Evolutionary conservation across 2,113 vertebrate species (phyloP).

Genomic region (Hippocampus zosterae): DNA sequence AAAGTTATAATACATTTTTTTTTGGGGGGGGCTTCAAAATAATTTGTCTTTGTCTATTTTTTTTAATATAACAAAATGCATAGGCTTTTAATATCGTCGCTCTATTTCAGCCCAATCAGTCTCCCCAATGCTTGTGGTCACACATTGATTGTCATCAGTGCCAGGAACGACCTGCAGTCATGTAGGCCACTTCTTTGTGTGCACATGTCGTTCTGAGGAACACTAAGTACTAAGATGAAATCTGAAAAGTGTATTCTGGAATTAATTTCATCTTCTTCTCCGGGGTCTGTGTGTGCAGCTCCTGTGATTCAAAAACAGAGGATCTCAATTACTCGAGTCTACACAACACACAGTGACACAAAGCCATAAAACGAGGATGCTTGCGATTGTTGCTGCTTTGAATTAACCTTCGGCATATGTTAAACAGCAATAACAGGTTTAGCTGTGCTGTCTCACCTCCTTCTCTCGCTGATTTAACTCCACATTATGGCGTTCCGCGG

Average conservation of each 20-base stretch:
- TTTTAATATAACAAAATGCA: not conserved
- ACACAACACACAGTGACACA: slow-evolving; percentile 31
- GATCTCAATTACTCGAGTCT: slow-evolving; percentile 47
- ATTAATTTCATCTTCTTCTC: slow-evolving; percentile 10
- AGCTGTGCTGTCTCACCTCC: slow-evolving; percentile 52
- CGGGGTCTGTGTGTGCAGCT: not conserved
- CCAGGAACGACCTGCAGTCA: not conserved
- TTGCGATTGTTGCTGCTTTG: slow-evolving; percentile 49
- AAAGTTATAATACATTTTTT: not conserved
- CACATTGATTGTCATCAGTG: not conserved
- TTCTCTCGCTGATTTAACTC: slow-evolving; percentile 69
- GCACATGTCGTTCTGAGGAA: not conserved
- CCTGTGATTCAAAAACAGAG: slow-evolving; percentile 4
- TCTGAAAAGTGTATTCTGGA: not conserved
- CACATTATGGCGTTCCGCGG: slow-evolving; percentile 66
- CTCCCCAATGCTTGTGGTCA: not conserved
- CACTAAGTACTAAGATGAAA: not conserved
- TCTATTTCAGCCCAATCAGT: not conserved
- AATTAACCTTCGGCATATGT: slow-evolving; percentile 71
- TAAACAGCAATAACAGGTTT: slow-evolving; percentile 71
- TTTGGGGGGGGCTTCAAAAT: not conserved
- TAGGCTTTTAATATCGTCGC: not conserved
- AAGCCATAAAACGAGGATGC: slow-evolving; percentile 48
- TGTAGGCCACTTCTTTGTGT: not conserved
- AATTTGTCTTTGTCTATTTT: not conserved